Evolutionary conservation across 2,888 invertebrate species (phyloP), one percentile per base, ranked within the genome.

Genomic region (Erannis defoliaria): DNA sequence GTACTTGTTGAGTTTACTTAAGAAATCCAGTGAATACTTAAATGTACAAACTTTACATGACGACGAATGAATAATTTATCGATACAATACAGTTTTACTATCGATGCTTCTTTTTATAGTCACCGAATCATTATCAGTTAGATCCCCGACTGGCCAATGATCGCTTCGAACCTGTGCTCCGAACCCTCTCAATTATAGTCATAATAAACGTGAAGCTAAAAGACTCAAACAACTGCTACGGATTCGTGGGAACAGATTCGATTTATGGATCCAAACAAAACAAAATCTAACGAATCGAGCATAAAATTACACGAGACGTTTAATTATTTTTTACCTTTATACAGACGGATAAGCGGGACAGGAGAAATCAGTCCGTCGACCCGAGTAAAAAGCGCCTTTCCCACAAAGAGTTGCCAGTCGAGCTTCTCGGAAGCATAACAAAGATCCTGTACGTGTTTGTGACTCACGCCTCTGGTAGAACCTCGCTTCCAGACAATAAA

Each of bases 381-480:
- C 88, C 82, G 88, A 82, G 85, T 88, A 86, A 78, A 85, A 86
- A 86, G 81, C 83, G 80, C 84, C 85, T 87, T 91, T 88, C 85
- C 86, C 89, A 90, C 90, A 89, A 88, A 88, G 86, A 85, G 76
- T 79, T 79, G 80, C 76, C 84, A 81, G 83, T 76, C 77, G 82
- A 78, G 84, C 80, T 93, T 93, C 92, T 87, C 81, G 82, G 92
- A 93, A 93, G 82, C 82, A 84, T 81, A 90, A 93, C 92, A 92
- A 93, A 92, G 93, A 90, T 93, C 90, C 89, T 87, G 85, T 82
- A 78, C 85, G 75, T 73, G 81, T 83, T 80, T 79, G 84, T 91
- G 92, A 91, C 80, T 91, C 92, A 91, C 80, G 73, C 72, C 69
- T 71, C 75, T 71, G 69, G 74, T 75, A 80, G 73, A 84, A 74